Base-by-base conservation (phyloP, 1,140 invertebrate species). In the Procambarus clarkii region DNA sequence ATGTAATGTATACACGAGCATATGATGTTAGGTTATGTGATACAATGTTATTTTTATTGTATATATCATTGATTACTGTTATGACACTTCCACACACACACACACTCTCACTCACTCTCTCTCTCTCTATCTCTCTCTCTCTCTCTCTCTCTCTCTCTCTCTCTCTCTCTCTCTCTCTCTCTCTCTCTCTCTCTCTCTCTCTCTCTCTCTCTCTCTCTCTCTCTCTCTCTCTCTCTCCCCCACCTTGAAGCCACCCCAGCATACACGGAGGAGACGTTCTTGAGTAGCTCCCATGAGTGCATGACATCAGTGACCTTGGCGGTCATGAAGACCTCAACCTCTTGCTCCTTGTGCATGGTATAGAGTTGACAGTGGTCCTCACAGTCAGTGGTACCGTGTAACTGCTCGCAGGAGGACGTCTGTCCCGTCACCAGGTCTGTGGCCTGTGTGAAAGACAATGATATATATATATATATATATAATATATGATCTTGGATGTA, bases 351-450 rank as follows among this genome's bases (percentile, higher is more conserved):
- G 88, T 91, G 88, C 15, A 45, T 18, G 2, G 8, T 60, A 76
- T 80, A 91, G 82, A 85, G 80, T 50, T 85, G 74, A 15, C 88
- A 91, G 82, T 91, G 88, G 24, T 46, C 78, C 74, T 85, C 82
- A 76, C 88, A 91, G 74, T 60, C 71, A 24, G 13, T 21, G 5
- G 74, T 77, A 0, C 82, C 88, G 2, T 85, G 21, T 2, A 91
- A 76, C 45, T 91, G 81, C 74, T 45, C 46, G 44, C 88, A 91
- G 3, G 54, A 64, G 13, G 71, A 79, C 45, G 64, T 54, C 34
- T 91, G 74, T 50, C 88, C 88, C 2, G 82, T 91, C 74, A 80
- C 88, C 24, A 45, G 81, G 76, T 91, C 88, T 11, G 2, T 85
- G 18, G 82, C 88, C 88, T 91, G 88, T n/a, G 13, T 9, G 60